Conservation (phyloP, 2,888 invertebrate genomes). For the Nasonia oneida region DNA sequence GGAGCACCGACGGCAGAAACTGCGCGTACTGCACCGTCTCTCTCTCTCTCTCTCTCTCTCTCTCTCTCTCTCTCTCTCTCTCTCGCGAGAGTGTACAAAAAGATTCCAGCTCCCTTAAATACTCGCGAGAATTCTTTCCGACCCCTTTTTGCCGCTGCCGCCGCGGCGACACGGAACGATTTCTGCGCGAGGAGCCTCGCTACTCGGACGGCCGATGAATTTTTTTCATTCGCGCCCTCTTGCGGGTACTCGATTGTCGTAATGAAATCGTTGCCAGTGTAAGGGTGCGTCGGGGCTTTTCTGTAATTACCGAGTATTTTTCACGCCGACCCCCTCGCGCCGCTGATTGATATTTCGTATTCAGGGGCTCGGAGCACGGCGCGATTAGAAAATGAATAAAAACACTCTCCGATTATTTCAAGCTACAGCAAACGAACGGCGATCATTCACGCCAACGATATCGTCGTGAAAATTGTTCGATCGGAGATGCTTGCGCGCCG, state of each 20-base stretch:
- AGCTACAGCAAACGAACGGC: not conserved
- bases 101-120: constrained; percentile 71
- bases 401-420: not conserved
- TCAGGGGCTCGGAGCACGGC: not conserved
- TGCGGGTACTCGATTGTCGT: not conserved
- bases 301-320: constrained; percentile 31
- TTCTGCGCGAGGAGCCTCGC: constrained; percentile 17
- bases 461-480: constrained; percentile 1
- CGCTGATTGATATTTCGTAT: constrained; percentile 42
- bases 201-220: not conserved
- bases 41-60: not conserved
- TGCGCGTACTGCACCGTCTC: constrained; percentile 56
- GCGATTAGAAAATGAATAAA: constrained; percentile 14
- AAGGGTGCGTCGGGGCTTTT: not conserved
- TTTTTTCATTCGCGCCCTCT: not conserved
- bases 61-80: no score
- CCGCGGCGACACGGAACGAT: constrained; percentile 61
- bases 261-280: not conserved
- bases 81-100: constrained; percentile 68
- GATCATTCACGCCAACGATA: not conserved
- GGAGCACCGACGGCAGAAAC: not conserved
- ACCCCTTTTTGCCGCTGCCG: constrained; percentile 61
- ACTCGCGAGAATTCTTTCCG: constrained; percentile 73
- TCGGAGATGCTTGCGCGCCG: not conserved
- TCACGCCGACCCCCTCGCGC: not conserved